Percentiles rank a stretch among this genome's conserved stretches.
These are phyloP conservation scores for Lacerta agilis DNA, from an alignment of 2,797 vertebrate genomes.

Conservation along the genomic window DNA sequence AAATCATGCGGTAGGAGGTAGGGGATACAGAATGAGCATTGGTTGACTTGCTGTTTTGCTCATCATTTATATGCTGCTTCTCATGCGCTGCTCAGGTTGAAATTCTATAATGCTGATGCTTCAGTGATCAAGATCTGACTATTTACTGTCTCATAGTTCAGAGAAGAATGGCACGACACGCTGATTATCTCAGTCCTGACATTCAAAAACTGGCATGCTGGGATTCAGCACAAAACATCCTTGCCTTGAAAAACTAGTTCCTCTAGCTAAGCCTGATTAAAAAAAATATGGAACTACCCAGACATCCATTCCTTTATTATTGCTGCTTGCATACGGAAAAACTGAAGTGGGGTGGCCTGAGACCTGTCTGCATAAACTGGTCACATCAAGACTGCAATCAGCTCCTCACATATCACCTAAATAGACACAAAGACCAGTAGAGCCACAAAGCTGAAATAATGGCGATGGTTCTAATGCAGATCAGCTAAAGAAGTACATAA, in stretches of 20 bases:
- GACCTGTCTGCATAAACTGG: not conserved
- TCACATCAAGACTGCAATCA: not conserved
- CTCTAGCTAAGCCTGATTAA: not conserved
- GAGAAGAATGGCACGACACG: not conserved
- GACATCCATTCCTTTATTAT: not conserved
- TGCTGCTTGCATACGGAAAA: not conserved
- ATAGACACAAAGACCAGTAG: not conserved
- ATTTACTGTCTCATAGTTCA: constrained; percentile 27
- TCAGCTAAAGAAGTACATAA: not conserved
- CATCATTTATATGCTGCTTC: not conserved
- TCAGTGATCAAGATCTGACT: constrained; percentile 7
- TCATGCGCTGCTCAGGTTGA: not conserved
- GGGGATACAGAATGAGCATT: fast-evolving
- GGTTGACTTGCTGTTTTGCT: not conserved
- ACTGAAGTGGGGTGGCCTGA: not conserved
- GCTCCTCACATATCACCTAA: not conserved
- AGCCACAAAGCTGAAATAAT: not conserved
- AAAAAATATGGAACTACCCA: not conserved
- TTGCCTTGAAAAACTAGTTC: not conserved
- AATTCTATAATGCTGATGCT: not conserved
- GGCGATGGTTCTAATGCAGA: too few relatives aligned
- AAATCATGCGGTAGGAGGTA: not conserved
- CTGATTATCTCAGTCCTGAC: constrained; percentile 28
- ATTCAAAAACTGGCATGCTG: not conserved
- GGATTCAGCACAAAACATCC: not conserved